Base-by-base conservation (phyloP, 2,888 invertebrate species). In the Phengaris alcon region DNA sequence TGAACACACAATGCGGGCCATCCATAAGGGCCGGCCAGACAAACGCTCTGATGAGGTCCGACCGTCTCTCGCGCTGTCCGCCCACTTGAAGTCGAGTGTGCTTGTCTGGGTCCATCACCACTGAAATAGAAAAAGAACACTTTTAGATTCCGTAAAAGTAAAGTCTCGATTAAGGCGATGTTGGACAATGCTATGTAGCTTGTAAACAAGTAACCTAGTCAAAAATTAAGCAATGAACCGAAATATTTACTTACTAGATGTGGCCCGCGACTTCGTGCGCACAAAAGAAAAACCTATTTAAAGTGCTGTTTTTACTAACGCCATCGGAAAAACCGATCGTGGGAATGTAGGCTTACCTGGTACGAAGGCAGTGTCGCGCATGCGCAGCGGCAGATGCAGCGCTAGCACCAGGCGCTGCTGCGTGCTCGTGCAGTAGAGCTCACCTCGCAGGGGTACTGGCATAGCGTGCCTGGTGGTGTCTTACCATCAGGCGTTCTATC, bases 401-500 rank as follows among this genome's bases (percentile, higher is more conserved):
- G 96, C 95, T 84, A 93, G 78, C 95, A 95, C 98, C 98, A 99
- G 5, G 98, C 97, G 97, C 96, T 52, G 96, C 94, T 75, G 97
- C 96, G 87, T 97, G 98, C 81, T 96, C 95, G 82, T 96, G 95
- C 76, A 99, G 94, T 51, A 97, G 96, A 0, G 94, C 94, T 86
- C 98, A 98, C 0, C 94, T 91, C 80, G 96, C 97, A 97, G 54
- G 98, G 97, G 90, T 98, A 99, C 93, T 99, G 99, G 84, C 97
- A 97, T 22, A 99, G 94, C 0, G 98, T 35, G 35, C 35, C 35
- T 4, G 35, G 3, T 4, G 35, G 35, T 35, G 4, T 35, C 35
- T 35, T 35, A 35, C 35, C 35, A 35, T 35, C 35, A 35, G 35
- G 35, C 35, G 35, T 35, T 35, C 35, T 35, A 35, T 35, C 35